These are phyloP conservation scores for Gasteruption jaculator DNA, from an alignment of 2,888 invertebrate species.

Conservation along the genomic window DNA sequence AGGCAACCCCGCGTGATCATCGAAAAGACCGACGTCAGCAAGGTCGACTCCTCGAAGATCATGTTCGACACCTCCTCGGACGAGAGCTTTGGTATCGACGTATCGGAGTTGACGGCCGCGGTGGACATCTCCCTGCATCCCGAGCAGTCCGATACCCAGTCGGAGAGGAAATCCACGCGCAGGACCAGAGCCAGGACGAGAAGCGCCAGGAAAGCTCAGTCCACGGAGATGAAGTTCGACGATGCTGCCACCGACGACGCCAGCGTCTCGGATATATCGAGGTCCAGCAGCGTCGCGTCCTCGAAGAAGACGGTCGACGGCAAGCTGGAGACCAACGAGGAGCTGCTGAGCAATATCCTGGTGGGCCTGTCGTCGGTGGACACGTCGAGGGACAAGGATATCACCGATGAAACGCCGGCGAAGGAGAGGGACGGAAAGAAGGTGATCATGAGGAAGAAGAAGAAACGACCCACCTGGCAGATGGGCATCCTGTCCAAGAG, in stretches of 20 bases:
- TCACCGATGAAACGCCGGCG: slow-evolving; percentile 4
- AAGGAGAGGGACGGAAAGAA: slow-evolving; percentile 20
- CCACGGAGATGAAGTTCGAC: slow-evolving; percentile 20
- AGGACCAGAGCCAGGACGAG: slow-evolving; percentile 17
- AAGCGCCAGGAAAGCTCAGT: slow-evolving; percentile 6
- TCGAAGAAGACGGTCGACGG: slow-evolving; percentile 10
- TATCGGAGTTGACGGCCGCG: slow-evolving; percentile 36
- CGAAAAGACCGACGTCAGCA: slow-evolving; percentile 40
- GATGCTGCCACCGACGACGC: slow-evolving; percentile 32
- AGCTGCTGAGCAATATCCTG: slow-evolving; percentile 31
- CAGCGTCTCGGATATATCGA: slow-evolving; percentile 39
- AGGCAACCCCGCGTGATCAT: slow-evolving; percentile 34
- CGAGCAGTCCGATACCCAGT: slow-evolving; percentile 21
- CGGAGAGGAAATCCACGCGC: slow-evolving; percentile 9
- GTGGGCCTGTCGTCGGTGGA: no score
- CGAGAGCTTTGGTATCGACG: slow-evolving; percentile 44
- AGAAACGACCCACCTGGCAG: slow-evolving; percentile 38
- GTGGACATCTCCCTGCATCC: slow-evolving; percentile 41
- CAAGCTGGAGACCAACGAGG: slow-evolving; percentile 27
- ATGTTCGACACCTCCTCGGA: slow-evolving; percentile 44
- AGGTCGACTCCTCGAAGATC: slow-evolving; percentile 33
- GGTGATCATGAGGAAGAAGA: slow-evolving; percentile 29
- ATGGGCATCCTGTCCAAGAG: slow-evolving; percentile 37
- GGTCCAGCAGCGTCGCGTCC: slow-evolving; percentile 28
- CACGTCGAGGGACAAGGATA: slow-evolving; percentile 11